Percentiles rank a stretch among this genome's conserved stretches.
These are phyloP conservation scores for Gadopsis bispinosus DNA, from an alignment of 2,797 vertebrate species.

Conservation along the genomic window DNA sequence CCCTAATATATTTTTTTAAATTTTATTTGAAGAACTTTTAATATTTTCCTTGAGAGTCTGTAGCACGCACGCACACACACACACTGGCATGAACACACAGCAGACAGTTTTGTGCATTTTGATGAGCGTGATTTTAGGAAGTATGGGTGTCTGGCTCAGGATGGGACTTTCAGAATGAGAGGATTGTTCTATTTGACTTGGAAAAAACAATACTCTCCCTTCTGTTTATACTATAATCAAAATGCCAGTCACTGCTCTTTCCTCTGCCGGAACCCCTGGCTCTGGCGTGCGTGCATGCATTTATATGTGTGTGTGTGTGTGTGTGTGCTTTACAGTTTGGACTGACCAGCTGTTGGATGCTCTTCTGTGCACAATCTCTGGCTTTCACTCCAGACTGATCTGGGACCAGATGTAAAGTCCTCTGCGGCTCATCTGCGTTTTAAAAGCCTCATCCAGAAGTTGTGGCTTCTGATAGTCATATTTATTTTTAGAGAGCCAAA, in stretches of 20 bases:
- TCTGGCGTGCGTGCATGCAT: constrained; percentile 35
- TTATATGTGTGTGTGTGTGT: constrained; percentile 43
- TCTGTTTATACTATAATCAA: constrained; percentile 79
- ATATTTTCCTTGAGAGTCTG: constrained; percentile 23
- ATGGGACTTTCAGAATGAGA: constrained; percentile 59
- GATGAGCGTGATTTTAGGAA: constrained; percentile 26
- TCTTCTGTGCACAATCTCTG: constrained; percentile 68
- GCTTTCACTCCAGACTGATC: constrained; percentile 64
- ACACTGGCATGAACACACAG: background rate
- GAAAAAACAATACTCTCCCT: constrained; percentile 66
- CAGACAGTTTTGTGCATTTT: constrained; percentile 10
- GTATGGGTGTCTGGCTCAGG: constrained; percentile 59
- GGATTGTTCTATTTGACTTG: constrained; percentile 70
- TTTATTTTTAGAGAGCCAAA: constrained; percentile 74
- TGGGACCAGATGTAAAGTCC: constrained; percentile 71
- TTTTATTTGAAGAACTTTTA: background rate
- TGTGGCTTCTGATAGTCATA: constrained; percentile 69
- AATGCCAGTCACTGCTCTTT: constrained; percentile 74
- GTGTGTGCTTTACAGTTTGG: constrained; percentile 66
- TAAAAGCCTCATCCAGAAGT: constrained; percentile 64
- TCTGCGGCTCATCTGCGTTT: constrained; percentile 71
- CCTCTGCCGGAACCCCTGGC: constrained; percentile 70
- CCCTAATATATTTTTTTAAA: background rate
- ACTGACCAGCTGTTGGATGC: constrained; percentile 74
- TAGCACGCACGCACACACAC: background rate